Percentiles rank a stretch among this genome's conserved stretches.
Evolutionary conservation across 2,113 vertebrate genomes (phyloP).

Genomic region (Sapayoa aenigma): DNA sequence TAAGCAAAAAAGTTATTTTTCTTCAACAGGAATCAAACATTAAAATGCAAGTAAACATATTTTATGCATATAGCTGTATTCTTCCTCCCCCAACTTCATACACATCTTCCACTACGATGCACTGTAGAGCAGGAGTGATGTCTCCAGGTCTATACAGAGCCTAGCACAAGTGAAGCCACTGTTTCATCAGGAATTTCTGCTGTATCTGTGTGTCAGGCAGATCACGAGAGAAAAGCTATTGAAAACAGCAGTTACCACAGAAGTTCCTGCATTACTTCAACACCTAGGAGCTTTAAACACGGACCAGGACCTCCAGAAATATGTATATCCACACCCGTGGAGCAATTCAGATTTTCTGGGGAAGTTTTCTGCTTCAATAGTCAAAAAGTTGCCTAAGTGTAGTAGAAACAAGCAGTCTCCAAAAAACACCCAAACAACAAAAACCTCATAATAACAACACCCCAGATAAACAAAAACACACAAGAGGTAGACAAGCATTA

Average conservation of each 20-base stretch:
- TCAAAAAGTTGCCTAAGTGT: not conserved
- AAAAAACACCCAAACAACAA: not conserved
- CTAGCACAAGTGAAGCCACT: not conserved
- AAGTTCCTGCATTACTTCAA: not conserved
- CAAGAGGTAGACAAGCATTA: not conserved
- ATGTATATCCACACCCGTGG: not conserved
- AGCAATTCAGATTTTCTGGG: not conserved
- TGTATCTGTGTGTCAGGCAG: not conserved
- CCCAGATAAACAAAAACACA: not conserved
- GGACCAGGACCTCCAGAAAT: not conserved
- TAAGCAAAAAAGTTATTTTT: not conserved
- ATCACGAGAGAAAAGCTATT: not conserved
- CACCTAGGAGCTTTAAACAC: not conserved
- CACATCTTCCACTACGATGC: not conserved
- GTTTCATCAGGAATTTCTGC: not conserved
- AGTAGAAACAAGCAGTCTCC: not conserved
- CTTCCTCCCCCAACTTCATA: not conserved
- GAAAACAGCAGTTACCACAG: not conserved
- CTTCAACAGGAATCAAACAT: not conserved
- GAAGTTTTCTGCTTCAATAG: not conserved
- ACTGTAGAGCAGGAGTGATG: rapidly evolving
- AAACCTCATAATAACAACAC: not conserved
- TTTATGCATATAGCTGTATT: not conserved
- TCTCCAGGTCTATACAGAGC: not conserved
- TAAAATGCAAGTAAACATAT: not conserved